Conservation (phyloP, 2,113 vertebrate genomes). For the Macaca mulatta region DNA sequence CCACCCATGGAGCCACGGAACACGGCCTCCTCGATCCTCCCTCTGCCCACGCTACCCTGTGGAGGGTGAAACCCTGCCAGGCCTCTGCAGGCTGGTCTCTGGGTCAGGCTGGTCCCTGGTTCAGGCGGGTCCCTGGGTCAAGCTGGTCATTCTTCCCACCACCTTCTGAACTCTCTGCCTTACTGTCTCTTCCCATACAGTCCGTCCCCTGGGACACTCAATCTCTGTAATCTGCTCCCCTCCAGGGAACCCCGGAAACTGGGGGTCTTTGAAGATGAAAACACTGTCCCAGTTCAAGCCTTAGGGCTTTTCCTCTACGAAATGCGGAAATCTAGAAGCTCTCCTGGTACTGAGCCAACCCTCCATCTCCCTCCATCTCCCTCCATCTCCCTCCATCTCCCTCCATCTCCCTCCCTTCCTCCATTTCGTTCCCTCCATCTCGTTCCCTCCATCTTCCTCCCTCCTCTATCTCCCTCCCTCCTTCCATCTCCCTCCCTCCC, state of each 20-base stretch:
- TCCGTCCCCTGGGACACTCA: not conserved
- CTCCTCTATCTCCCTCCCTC: too few species aligned
- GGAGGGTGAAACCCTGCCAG: not conserved
- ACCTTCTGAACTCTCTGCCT: not conserved
- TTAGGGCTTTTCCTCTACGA: not conserved
- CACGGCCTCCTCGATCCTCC: not conserved
- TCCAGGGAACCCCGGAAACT: not conserved
- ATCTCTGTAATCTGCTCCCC: not conserved
- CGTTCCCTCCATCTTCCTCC: too few species aligned
- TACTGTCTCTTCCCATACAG: not conserved
- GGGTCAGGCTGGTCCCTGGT: not conserved
- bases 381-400: too few species aligned
- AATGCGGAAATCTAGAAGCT: not conserved
- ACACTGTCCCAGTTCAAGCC: not conserved
- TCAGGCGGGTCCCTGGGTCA: not conserved
- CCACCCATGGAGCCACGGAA: not conserved
- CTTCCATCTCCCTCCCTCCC: too few species aligned
- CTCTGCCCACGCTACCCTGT: not conserved
- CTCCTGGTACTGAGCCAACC: not conserved
- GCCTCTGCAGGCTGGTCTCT: not conserved
- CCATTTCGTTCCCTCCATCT: too few species aligned
- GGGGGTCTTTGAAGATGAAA: not conserved
- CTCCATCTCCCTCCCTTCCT: too few species aligned
- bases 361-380: not conserved
- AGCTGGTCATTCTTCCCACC: not conserved